Evolutionary conservation across 2,113 vertebrate species (phyloP).

Genomic region (Lophura nycthemera): DNA sequence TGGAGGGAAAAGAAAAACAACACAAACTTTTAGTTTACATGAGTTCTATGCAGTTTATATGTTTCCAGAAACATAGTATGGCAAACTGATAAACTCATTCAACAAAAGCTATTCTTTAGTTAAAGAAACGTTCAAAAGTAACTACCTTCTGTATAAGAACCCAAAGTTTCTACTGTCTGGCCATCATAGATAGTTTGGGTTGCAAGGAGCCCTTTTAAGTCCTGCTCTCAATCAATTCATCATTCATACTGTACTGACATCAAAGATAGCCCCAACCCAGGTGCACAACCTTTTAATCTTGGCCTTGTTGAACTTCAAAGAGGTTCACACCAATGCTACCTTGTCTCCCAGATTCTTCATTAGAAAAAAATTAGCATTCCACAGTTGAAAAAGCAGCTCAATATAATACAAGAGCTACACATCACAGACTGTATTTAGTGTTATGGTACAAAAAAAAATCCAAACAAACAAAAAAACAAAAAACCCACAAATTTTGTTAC

Average conservation of each 20-base stretch:
- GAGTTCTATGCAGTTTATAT: neutral
- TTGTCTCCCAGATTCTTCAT: neutral
- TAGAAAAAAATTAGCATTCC: neutral
- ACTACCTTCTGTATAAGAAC: neutral
- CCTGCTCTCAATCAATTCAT: neutral
- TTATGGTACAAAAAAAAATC: neutral
- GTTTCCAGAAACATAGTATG: neutral
- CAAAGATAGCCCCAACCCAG: neutral
- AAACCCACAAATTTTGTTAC: neutral
- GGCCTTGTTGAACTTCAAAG: neutral
- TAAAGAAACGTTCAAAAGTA: neutral
- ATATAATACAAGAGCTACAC: neutral
- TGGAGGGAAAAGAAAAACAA: neutral
- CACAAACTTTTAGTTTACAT: rapidly evolving
- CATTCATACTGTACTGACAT: neutral
- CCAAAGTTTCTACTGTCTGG: neutral
- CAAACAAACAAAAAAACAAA: neutral
- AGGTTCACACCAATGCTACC: neutral
- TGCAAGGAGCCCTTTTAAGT: neutral
- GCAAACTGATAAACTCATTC: neutral
- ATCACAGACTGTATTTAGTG: neutral
- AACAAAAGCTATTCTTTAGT: neutral
- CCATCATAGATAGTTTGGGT: neutral
- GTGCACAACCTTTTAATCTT: neutral
- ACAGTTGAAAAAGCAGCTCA: neutral